Base-by-base conservation (phyloP, 37 sponge, comb jelly and placozoan species). In the Aphrocallistes beatrix region DNA sequence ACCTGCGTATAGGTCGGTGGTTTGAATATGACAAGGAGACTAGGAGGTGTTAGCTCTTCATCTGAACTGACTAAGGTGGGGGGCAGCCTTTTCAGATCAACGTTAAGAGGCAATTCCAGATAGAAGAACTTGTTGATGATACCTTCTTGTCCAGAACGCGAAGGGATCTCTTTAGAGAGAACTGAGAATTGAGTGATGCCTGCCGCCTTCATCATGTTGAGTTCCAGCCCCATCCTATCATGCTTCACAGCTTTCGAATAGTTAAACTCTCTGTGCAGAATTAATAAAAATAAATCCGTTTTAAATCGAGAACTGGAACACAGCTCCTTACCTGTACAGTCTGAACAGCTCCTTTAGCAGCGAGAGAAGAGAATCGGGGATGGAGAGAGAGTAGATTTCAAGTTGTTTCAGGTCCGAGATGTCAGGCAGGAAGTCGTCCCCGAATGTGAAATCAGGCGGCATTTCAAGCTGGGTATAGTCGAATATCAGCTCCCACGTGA, bases 401-500 rank as follows among this genome's bases (percentile, higher is more conserved):
- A 60, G 34, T 60, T 30, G 25, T 30, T 60, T 60, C 6, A 60
- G 75, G n/a, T 19, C 10, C 3, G 28, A 3, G 25, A 60, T 3
- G n/a, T 60, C 75, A 60, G 75, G 75, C 10, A 60, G 10, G 34
- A 60, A 60, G 34, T 60, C 75, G 34, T 60, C 75, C n/a, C 75
- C 75, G 34, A 60, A 60, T 60, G 75, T 60, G 34, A 60, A 60
- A 30, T 60, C 75, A 6, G 75, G 75, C 10, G 75, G 75, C 75
- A 60, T 60, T 3, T 60, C 75, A 3, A 60, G 21, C 75, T 60
- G 75, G n/a, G 75, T 60, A 13, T 60, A 30, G 75, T 60, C 75
- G 34, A 60, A 60, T 60, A 60, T 60, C 75, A 60, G 75, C n/a
- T 60, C 75, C 75, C 75, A 60, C 6, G 75, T 25, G 10, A 60